Evolutionary conservation across 2,888 invertebrate species (phyloP), one percentile per base, ranked within the genome.

Genomic region (Cryptocephalus moraei): DNA sequence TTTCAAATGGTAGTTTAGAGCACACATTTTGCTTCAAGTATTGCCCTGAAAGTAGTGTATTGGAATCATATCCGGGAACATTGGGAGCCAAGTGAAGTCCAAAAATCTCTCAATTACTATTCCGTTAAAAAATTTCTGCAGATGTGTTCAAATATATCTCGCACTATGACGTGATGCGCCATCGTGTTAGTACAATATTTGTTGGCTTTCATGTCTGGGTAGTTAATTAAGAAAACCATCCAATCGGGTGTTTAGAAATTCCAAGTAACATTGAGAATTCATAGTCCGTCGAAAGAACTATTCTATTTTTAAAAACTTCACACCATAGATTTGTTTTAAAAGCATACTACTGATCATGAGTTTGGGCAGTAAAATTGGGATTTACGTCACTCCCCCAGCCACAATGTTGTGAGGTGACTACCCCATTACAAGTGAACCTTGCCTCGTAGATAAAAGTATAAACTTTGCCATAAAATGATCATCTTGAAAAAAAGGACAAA

Each of bases 41-140:
- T 44, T 39, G 38, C 44, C 2, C 9, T 10, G 39, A 44, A 38
- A 44, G 22, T 33, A 45, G 39, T 45, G 39, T 45, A 45, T 8
- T 22, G 39, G 39, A 33, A 22, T 45, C 45, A 45, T 32, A 33
- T 39, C 39, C 36, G 11, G 39, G 32, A 36, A 44, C 32, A 33
- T 39, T 38, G n/a, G n/a, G n/a, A n/a, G n/a, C n/a, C n/a, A n/a
- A n/a, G n/a, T n/a, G n/a, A n/a, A n/a, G n/a, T n/a, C n/a, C 45
- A 45, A 14, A 39, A 39, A 39, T 39, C 45, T 45, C 38, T 13
- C 31, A 22, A 42, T 42, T 42, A 42, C 32, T 22, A n/a, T 6
- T 42, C 32, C 43, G 32, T 32, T 42, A 42, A 42, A 42, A 31
- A 32, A 8, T 42, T 42, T 13, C 8, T 8, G 32, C 9, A 42